Evolutionary conservation across 2,113 vertebrate species (phyloP).

Genomic region (Marmota monax): DNA sequence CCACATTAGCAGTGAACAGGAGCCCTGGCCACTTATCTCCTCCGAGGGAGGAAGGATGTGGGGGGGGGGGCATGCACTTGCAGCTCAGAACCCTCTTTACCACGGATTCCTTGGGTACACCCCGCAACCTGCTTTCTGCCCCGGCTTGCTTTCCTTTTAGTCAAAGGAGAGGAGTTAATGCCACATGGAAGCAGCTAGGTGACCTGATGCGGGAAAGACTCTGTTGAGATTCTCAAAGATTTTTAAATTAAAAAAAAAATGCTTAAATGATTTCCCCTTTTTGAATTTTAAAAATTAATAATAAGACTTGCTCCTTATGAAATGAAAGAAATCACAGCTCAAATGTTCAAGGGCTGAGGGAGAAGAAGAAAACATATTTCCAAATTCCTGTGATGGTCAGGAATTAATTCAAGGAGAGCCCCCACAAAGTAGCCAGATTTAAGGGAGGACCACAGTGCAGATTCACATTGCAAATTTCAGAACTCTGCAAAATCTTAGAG

Average conservation of each 20-base stretch:
- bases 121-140: background rate
- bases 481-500: background rate
- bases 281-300: slow-evolving; percentile 11
- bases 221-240: background rate
- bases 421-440: too few relatives aligned
- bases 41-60: background rate
- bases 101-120: rapidly evolving
- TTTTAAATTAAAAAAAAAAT: background rate
- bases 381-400: background rate
- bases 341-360: background rate
- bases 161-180: background rate
- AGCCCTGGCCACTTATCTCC: slow-evolving; percentile 51
- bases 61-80: background rate
- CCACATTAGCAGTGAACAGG: slow-evolving; percentile 40
- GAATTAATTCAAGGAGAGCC: background rate
- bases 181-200: background rate
- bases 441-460: background rate
- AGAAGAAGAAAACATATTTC: background rate
- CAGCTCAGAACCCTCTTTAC: background rate
- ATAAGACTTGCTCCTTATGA: background rate
- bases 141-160: background rate
- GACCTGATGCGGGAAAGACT: background rate
- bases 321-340: background rate
- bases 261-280: background rate
- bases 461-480: rapidly evolving